Conservation (phyloP, 2,888 invertebrate species). For the Thera britannica region DNA sequence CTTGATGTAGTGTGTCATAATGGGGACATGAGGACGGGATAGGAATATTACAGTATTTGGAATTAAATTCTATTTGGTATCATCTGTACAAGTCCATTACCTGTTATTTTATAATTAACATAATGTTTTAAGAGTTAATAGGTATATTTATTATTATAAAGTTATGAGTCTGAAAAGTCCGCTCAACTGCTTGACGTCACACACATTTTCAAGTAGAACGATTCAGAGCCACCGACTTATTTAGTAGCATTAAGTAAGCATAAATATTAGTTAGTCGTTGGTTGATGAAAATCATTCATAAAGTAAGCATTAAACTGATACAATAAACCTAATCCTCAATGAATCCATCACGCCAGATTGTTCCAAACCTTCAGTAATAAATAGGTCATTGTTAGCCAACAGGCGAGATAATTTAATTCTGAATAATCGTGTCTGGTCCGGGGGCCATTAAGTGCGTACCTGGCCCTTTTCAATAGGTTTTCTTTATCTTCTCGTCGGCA, state of each 20-base stretch:
- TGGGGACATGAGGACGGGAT: conserved; percentile 10
- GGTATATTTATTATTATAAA: no score
- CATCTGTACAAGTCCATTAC: neutral
- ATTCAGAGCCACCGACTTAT: no score
- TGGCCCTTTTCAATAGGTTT: conserved; percentile 42
- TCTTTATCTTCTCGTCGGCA: conserved; percentile 42
- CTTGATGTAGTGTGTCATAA: conserved; percentile 29
- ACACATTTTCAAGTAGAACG: no score
- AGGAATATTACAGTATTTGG: neutral
- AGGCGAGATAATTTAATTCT: conserved; percentile 36
- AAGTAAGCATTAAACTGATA: neutral
- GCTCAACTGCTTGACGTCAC: no score
- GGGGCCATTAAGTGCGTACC: conserved; percentile 41
- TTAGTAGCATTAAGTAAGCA: no score
- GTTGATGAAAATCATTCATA: no score
- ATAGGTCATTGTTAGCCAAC: conserved; percentile 27
- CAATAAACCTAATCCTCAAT: neutral
- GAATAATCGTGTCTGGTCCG: conserved; percentile 39
- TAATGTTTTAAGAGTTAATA: no score
- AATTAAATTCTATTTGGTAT: neutral
- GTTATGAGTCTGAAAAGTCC: no score
- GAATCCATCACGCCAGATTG: neutral
- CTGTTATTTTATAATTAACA: neutral
- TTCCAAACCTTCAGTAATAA: conserved; percentile 16
- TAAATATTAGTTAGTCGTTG: no score